Evolutionary conservation across 2,888 invertebrate genomes (phyloP), one percentile per base, ranked within the genome.

Genomic region (Aporophyla lueneburgensis): DNA sequence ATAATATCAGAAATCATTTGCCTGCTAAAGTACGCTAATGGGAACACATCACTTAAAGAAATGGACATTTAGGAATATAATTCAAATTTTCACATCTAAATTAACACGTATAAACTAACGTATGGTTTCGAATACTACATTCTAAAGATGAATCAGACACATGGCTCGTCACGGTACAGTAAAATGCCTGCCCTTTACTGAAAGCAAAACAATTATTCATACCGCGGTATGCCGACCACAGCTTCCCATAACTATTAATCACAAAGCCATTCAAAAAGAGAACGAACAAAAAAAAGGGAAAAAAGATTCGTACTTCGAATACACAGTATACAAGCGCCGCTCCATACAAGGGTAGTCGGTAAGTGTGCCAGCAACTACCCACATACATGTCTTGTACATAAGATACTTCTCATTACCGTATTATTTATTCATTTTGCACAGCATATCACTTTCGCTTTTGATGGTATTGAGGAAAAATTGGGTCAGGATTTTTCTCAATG

Each of bases 331-430:
- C 40, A 83, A 75, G 78, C 80, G 86, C 87, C 84, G 63, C 58
- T 74, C 84, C 84, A 65, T 83, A 83, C 59, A 87, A 63, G 85
- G 81, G 71, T 71, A 43, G 69, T 24, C 71, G 27, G 71, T 83
- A 88, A 84, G 87, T 88, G 67, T 83, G 87, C 75, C 83, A 82
- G 56, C 68, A 63, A 61, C 83, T 69, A 72, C 86, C 86, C 84
- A 88, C 88, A 62, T 71, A 87, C 87, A 62, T 69, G 53, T n/a
- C 62, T 65, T 68, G 68, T 76, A 71, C 73, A 73, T 54, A 66
- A 71, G 62, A 82, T 68, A 76, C 49, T 71, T 19, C 78, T 84
- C 68, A 75, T 88, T 86, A 80, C 80, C 16, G 61, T 21, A 80
- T 76, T 75, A 78, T 80, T 78, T 78, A 77, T 68, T 59, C 68